Evolutionary conservation across 2,888 invertebrate genomes (phyloP).

Genomic region (Ferdinandea cuprea): DNA sequence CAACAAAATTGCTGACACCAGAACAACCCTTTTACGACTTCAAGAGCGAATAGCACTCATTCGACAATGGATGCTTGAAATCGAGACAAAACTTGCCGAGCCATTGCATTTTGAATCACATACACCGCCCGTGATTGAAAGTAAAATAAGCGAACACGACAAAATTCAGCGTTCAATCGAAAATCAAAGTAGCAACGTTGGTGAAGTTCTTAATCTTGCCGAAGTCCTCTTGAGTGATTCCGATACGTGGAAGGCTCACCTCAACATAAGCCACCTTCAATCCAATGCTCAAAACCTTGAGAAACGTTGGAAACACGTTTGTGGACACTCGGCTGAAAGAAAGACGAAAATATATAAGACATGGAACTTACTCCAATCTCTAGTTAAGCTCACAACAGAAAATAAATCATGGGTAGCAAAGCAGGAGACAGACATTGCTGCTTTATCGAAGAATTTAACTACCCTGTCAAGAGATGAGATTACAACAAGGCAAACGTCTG

Average conservation of each 20-base stretch:
- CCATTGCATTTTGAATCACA: constrained; percentile 88
- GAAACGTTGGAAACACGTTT: constrained; percentile 91
- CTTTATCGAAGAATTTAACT: constrained; percentile 86
- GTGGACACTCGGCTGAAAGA: constrained; percentile 88
- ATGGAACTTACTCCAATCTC: constrained; percentile 86
- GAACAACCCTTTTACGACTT: constrained; percentile 88
- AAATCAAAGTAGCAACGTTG: constrained; percentile 89
- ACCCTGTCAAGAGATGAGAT: constrained; percentile 85
- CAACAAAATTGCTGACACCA: constrained; percentile 88
- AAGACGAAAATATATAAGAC: constrained; percentile 87
- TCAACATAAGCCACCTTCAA: constrained; percentile 88
- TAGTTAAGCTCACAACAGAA: constrained; percentile 84
- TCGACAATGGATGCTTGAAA: constrained; percentile 88
- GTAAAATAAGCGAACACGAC: constrained; percentile 88
- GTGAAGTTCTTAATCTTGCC: constrained; percentile 90
- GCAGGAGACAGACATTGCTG: constrained; percentile 86
- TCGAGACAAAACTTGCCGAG: constrained; percentile 88
- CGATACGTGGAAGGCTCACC: constrained; percentile 88
- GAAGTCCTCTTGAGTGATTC: constrained; percentile 90
- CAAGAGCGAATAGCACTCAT: constrained; percentile 90
- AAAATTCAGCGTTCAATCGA: constrained; percentile 90
- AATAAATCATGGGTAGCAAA: constrained; percentile 86
- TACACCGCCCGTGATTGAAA: constrained; percentile 87
- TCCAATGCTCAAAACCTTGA: constrained; percentile 89
- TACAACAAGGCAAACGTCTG: constrained; percentile 84